Evolutionary conservation across 2,113 vertebrate species (phyloP).

Genomic region (Gambusia affinis): DNA sequence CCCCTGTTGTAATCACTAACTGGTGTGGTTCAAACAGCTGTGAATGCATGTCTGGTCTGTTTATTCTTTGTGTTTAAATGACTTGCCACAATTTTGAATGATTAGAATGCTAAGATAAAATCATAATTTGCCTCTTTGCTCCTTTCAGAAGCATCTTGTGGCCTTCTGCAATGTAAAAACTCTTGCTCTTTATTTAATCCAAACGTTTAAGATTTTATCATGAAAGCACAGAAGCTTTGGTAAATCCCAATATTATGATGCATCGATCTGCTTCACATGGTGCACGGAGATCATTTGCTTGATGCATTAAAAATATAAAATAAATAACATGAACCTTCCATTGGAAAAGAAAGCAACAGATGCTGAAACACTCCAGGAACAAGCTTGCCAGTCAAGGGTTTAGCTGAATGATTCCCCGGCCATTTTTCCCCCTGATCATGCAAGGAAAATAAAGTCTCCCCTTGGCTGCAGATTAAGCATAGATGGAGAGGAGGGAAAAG

Average conservation of each 20-base stretch:
- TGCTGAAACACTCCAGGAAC: conserved; percentile 72
- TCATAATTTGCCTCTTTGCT: neutral
- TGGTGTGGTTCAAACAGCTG: neutral
- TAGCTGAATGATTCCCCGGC: conserved; percentile 72
- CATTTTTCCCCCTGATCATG: conserved; percentile 67
- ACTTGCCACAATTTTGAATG: neutral
- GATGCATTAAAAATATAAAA: conserved; percentile 30
- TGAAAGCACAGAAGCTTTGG: conserved; percentile 24
- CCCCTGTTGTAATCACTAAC: conserved; percentile 18
- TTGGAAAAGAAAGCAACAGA: conserved; percentile 77
- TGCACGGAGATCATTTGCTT: conserved; percentile 56
- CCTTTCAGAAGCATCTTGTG: neutral
- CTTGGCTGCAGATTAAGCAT: conserved; percentile 79
- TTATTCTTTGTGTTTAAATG: neutral
- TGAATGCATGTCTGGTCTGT: neutral
- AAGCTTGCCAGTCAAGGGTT: conserved; percentile 72
- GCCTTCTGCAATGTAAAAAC: conserved; percentile 22
- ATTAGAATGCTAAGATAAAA: neutral
- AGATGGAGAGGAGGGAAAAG: conserved; percentile 48
- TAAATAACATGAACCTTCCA: conserved; percentile 41
- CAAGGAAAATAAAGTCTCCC: conserved; percentile 79
- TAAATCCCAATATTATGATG: conserved; percentile 46
- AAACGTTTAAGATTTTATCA: conserved; percentile 32
- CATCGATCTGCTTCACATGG: conserved; percentile 71
- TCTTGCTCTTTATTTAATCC: neutral